Conservation (phyloP, 2,797 vertebrate species). For the Harpagifer antarcticus region DNA sequence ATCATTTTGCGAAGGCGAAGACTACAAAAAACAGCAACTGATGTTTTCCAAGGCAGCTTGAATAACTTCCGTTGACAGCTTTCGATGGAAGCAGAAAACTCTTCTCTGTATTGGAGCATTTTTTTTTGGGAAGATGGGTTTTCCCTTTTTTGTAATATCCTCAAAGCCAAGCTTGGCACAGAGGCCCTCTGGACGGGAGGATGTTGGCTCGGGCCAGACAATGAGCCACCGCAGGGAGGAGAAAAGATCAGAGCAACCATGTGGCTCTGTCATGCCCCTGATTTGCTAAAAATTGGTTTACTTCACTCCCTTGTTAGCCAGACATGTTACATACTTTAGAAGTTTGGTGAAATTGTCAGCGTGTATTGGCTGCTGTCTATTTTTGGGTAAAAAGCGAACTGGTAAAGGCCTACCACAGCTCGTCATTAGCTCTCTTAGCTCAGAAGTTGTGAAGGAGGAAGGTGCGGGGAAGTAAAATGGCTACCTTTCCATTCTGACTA, state of each 20-base stretch:
- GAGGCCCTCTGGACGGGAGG: conserved; percentile 47
- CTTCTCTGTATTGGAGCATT: conserved; percentile 69
- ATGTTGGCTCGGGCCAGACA: conserved; percentile 49
- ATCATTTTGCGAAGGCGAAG: conserved; percentile 63
- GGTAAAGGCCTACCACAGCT: conserved; percentile 24
- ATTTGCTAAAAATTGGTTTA: conserved; percentile 52
- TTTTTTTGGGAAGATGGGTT: conserved; percentile 65
- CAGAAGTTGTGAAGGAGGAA: conserved; percentile 35
- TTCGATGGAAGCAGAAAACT: conserved; percentile 69
- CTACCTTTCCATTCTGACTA: conserved; percentile 38
- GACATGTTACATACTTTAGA: conserved; percentile 22
- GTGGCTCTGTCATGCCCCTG: conserved; percentile 40
- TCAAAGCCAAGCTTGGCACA: conserved; percentile 70
- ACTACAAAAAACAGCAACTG: conserved; percentile 56
- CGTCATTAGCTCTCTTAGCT: conserved; percentile 37
- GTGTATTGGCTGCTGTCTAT: conserved; percentile 18
- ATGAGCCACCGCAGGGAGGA: conserved; percentile 41
- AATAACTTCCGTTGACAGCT: conserved; percentile 73
- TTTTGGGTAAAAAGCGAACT: conserved; percentile 18
- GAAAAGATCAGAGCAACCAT: conserved; percentile 59
- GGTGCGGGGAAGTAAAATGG: conserved; percentile 34
- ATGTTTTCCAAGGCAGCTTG: conserved; percentile 70
- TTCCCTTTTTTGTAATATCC: conserved; percentile 63
- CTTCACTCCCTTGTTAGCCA: conserved; percentile 44
- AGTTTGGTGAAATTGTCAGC: conserved; percentile 1